These are phyloP conservation scores for Limnephilus auricula DNA, from an alignment of 2,888 invertebrate genomes.

Conservation along the genomic window DNA sequence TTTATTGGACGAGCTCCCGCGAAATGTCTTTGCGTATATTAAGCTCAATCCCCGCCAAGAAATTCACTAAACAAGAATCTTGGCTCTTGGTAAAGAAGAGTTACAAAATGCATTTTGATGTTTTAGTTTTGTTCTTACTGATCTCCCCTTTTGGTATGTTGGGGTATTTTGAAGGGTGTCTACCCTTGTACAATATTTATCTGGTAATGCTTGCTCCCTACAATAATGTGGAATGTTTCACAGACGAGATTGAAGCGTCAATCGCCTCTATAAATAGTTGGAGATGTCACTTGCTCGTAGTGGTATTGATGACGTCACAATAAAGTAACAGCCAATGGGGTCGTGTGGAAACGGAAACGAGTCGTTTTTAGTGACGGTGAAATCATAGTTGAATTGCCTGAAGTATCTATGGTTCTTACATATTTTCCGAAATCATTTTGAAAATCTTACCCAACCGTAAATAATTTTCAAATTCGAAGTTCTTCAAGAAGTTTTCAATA, in stretches of 20 bases:
- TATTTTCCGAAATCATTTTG: background rate
- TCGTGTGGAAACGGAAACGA: slow-evolving; percentile 40
- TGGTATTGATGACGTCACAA: slow-evolving; percentile 50
- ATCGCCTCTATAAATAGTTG: slow-evolving; percentile 40
- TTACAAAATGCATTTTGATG: no score
- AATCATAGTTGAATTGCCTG: background rate
- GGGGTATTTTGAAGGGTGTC: background rate
- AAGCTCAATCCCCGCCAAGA: background rate
- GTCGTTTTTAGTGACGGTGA: slow-evolving; percentile 27
- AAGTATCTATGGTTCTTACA: no score
- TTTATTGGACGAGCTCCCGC: slow-evolving; percentile 36
- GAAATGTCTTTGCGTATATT: slow-evolving; percentile 45
- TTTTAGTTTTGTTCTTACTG: background rate
- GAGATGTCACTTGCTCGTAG: slow-evolving; percentile 42
- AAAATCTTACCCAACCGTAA: background rate
- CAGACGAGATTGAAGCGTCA: slow-evolving; percentile 41
- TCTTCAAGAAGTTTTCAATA: no score
- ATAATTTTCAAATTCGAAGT: background rate
- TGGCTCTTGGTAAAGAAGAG: background rate
- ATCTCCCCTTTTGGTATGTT: background rate
- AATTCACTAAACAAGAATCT: background rate
- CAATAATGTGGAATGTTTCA: slow-evolving; percentile 48
- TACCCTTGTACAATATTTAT: slow-evolving; percentile 23
- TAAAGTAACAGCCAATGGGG: slow-evolving; percentile 41
- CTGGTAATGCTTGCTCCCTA: slow-evolving; percentile 15